Conservation (phyloP, 2,888 invertebrate species). For the Aplocera efformata region DNA sequence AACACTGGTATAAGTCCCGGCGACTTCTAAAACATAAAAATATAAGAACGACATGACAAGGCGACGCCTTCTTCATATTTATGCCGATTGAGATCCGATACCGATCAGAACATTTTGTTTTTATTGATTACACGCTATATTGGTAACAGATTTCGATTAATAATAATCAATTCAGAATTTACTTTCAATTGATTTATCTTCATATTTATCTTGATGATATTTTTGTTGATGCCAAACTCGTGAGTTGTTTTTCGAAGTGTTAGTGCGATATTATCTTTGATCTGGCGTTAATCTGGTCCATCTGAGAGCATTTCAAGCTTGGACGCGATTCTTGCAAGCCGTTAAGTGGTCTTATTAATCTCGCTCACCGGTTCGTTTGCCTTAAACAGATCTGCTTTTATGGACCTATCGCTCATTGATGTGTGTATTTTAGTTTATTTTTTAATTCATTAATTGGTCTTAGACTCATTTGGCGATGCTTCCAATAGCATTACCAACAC, state of each 20-base stretch:
- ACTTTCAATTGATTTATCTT: slow-evolving; percentile 29
- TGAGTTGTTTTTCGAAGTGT: slow-evolving; percentile 29
- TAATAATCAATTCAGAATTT: slow-evolving; percentile 33
- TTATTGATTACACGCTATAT: slow-evolving; percentile 37
- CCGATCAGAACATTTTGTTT: slow-evolving; percentile 31
- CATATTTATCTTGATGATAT: slow-evolving; percentile 29
- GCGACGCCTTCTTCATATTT: slow-evolving; percentile 64
- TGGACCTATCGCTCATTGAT: slow-evolving; percentile 27
- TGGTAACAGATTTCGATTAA: slow-evolving; percentile 43
- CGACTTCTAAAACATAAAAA: slow-evolving; percentile 38
- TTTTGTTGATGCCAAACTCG: slow-evolving; percentile 28
- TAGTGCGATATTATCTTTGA: slow-evolving; percentile 42
- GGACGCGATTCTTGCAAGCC: slow-evolving; percentile 46
- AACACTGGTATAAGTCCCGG: slow-evolving; percentile 33
- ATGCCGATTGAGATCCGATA: slow-evolving; percentile 55
- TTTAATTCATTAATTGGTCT: slow-evolving; percentile 28
- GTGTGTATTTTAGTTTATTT: slow-evolving; percentile 24
- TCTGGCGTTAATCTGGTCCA: slow-evolving; percentile 43
- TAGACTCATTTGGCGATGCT: slow-evolving; percentile 21
- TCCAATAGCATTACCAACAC: slow-evolving; percentile 20
- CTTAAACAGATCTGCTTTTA: slow-evolving; percentile 42
- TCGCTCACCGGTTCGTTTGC: slow-evolving; percentile 49
- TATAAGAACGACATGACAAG: slow-evolving; percentile 54
- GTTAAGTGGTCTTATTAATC: slow-evolving; percentile 59
- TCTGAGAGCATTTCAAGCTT: slow-evolving; percentile 44